Percentiles rank a stretch among this genome's conserved stretches.
Evolutionary conservation across 1,140 invertebrate genomes (phyloP).

Genomic region (Aradophagus sp.): DNA sequence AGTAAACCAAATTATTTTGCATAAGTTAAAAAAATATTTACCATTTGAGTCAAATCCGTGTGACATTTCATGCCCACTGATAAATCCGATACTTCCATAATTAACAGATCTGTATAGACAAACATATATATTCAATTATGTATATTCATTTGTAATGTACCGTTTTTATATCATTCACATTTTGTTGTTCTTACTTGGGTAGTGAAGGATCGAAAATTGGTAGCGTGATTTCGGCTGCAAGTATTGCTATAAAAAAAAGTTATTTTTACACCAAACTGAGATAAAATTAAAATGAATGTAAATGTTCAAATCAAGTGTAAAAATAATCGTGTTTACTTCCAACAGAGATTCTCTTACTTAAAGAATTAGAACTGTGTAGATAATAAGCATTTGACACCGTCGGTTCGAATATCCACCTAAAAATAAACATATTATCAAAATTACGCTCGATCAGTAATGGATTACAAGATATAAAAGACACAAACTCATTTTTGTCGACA

Average conservation of each 20-base stretch:
- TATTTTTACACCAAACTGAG: too few relatives aligned
- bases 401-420: conserved; percentile 28
- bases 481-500: conserved; percentile 8
- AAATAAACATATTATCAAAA: conserved; percentile 17
- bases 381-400: conserved; percentile 32
- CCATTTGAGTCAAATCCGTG: conserved; percentile 39
- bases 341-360: conserved; percentile 17
- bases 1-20: too few relatives aligned
- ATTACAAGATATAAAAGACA: conserved; percentile 6
- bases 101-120: conserved; percentile 27
- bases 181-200: conserved; percentile 19
- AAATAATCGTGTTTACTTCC: background rate
- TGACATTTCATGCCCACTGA: conserved; percentile 39
- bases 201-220: conserved; percentile 17
- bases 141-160: conserved; percentile 3
- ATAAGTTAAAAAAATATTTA: too few relatives aligned
- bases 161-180: background rate
- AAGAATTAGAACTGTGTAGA: conserved; percentile 11
- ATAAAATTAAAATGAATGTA: too few relatives aligned
- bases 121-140: conserved; percentile 3
- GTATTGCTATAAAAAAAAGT: conserved; percentile 24
- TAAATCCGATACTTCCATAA: conserved; percentile 40
- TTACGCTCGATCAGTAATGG: too few relatives aligned
- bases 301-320: too few relatives aligned
- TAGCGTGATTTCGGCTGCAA: conserved; percentile 9